phyloP scores from a whole-genome alignment of 2,113 vertebrate species.

The Cyprinodon brontotheroides region DNA sequence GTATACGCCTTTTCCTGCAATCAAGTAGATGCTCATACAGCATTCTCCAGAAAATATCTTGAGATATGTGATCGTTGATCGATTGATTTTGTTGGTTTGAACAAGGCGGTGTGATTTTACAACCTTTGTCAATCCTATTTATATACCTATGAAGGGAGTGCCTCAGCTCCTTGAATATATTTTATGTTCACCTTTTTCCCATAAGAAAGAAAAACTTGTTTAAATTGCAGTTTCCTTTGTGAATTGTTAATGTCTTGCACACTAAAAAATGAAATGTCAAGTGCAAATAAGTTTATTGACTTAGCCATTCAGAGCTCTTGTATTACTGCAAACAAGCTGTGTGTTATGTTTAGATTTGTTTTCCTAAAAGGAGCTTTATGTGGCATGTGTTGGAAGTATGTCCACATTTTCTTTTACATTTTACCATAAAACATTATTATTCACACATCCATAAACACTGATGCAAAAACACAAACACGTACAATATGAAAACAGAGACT shows the following conservation, averaged over 20 bases:
- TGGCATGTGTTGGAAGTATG: conserved; percentile 28
- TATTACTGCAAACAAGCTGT: conserved; percentile 24
- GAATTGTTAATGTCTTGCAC: background rate
- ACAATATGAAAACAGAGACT: conserved; percentile 47
- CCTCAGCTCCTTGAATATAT: background rate
- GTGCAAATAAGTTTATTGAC: conserved; percentile 28
- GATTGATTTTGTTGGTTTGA: conserved; percentile 1
- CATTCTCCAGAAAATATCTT: too few relatives aligned
- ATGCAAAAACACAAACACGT: background rate
- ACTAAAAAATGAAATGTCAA: conserved; percentile 3
- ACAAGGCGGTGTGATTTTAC: background rate
- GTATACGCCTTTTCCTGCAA: too few relatives aligned
- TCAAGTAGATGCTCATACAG: too few relatives aligned
- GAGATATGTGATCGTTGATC: too few relatives aligned
- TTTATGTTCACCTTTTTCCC: conserved; percentile 8
- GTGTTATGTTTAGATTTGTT: conserved; percentile 21
- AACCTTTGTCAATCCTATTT: background rate
- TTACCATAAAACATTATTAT: conserved; percentile 27
- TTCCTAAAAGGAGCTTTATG: conserved; percentile 8
- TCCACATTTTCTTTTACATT: conserved; percentile 38
- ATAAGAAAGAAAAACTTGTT: conserved; percentile 1
- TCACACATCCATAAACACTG: background rate
- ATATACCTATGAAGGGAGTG: background rate
- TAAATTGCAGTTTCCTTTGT: background rate
- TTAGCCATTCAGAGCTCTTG: conserved; percentile 1